Evolutionary conservation across 35 echinoderm and acorn worm genomes (phyloP).

Genomic region (Holothuria glaberrima): DNA sequence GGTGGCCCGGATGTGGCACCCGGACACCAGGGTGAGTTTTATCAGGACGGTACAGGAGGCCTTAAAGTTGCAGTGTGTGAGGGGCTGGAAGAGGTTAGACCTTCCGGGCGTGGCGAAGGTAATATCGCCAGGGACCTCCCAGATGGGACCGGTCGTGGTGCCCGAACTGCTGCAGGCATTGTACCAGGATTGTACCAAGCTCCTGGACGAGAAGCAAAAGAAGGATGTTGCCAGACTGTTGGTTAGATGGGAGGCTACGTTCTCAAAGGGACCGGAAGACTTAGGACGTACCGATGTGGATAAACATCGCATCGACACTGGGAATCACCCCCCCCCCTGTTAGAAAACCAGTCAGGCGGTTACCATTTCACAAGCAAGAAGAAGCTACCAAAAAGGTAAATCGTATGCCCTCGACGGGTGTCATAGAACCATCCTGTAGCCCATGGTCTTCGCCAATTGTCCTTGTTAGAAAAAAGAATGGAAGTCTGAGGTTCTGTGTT

Average conservation of each 20-base stretch:
- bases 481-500: background rate
- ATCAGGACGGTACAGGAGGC: no score
- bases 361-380: constrained; percentile 28
- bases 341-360: constrained; percentile 4
- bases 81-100: background rate
- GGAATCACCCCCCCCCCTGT: background rate
- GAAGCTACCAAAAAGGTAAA: constrained; percentile 22
- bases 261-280: background rate
- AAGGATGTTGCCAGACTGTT: background rate
- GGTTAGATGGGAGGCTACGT: background rate
- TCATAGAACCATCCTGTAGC: constrained; percentile 55
- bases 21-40: no score
- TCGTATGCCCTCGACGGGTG: background rate
- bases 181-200: constrained; percentile 23
- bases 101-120: background rate
- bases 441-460: constrained; percentile 67
- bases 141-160: constrained; percentile 6
- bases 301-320: constrained; percentile 24
- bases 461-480: constrained; percentile 50
- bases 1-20: no score
- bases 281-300: background rate
- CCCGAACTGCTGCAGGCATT: constrained; percentile 9
- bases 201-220: constrained; percentile 7
- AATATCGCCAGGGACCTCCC: background rate
- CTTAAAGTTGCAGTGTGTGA: no score